Base-by-base conservation (phyloP, 2,797 vertebrate species). In the Rousettus madagascariensis region DNA sequence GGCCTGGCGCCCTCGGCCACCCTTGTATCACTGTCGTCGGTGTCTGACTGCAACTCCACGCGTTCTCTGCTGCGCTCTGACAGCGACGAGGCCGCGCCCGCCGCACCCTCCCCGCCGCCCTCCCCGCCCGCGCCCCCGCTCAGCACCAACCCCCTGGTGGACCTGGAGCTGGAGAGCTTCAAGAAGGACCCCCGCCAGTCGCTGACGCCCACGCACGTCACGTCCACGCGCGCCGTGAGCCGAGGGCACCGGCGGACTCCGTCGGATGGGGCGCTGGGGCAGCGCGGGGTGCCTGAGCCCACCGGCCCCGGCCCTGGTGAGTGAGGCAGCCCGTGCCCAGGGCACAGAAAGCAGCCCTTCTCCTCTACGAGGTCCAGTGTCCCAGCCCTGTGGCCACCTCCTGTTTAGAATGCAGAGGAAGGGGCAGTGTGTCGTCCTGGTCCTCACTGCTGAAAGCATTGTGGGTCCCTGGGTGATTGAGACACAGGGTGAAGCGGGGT, bases 21-120 rank as follows among this genome's bases (percentile, higher is more conserved):
- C 1, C 98, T 99, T 38, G 98, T 99, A 22, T 99, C 99, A 11
- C 96, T 99, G 82, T 99, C 99, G 78, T 99, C 99, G 2, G 98
- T 99, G 90, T 99, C 99, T 0, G 99, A 99, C 98, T 99, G 99
- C 98, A 99, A 99, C 98, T 99, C 99, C 97, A 99, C 99, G 86
- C 99, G 99, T 63, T 99, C 99, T 30, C 98, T 99, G 41, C 98
- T 99, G 72, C 99, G 98, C 96, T 99, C 99, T 0, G 99, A 99
- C 98, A 99, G 98, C 0, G 99, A 99, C 0, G 99, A 99, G 28
- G 98, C 96, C 0, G 83, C 87, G 9, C 93, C 95, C 3, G 57
- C 95, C 1, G 94, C 69, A 8, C 96, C 61, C 22, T 85, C 90
- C 61, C 96, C 53, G 5, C 95, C 65, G 1, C 92, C 91, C 8